Evolutionary conservation across 2,888 invertebrate genomes (phyloP).

Genomic region (Biston stratarius): DNA sequence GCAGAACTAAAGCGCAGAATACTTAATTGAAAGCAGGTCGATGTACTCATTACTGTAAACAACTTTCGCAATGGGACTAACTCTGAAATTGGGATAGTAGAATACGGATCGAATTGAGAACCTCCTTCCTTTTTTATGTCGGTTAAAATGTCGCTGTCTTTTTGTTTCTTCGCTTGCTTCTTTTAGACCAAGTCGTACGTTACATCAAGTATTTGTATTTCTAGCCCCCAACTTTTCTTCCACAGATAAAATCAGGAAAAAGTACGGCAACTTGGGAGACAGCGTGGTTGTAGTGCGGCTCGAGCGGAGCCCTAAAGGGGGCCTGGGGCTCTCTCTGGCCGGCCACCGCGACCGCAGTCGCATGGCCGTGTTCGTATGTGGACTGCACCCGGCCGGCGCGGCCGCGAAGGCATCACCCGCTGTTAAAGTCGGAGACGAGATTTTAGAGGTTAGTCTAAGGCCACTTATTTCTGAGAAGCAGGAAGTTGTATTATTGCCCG

Average conservation of each 20-base stretch:
- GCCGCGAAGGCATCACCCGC: constrained; percentile 90
- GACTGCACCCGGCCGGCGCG: constrained; percentile 95
- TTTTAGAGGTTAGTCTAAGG: constrained; percentile 72
- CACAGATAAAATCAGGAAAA: constrained; percentile 96
- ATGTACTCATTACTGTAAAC: too few species aligned
- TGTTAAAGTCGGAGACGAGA: constrained; percentile 97
- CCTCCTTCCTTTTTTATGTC: too few species aligned
- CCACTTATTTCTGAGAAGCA: neutral
- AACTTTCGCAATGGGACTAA: too few species aligned
- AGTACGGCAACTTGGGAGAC: constrained; percentile 93
- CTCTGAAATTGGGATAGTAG: too few species aligned
- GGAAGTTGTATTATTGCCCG: too few species aligned
- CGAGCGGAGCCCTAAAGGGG: constrained; percentile 90
- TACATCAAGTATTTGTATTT: neutral
- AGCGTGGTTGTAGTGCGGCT: constrained; percentile 91
- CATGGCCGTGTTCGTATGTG: constrained; percentile 98
- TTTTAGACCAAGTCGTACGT: too few species aligned
- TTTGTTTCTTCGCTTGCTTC: too few species aligned
- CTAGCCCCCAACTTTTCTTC: constrained; percentile 22
- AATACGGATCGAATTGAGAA: too few species aligned
- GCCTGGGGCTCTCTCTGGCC: constrained; percentile 96
- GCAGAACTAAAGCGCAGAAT: too few species aligned
- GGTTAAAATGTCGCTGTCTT: too few species aligned
- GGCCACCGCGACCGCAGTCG: constrained; percentile 97
- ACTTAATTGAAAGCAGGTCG: too few species aligned